Evolutionary conservation across 2,888 invertebrate genomes (phyloP), one percentile per base, ranked within the genome.

Genomic region (Catocala sponsa): DNA sequence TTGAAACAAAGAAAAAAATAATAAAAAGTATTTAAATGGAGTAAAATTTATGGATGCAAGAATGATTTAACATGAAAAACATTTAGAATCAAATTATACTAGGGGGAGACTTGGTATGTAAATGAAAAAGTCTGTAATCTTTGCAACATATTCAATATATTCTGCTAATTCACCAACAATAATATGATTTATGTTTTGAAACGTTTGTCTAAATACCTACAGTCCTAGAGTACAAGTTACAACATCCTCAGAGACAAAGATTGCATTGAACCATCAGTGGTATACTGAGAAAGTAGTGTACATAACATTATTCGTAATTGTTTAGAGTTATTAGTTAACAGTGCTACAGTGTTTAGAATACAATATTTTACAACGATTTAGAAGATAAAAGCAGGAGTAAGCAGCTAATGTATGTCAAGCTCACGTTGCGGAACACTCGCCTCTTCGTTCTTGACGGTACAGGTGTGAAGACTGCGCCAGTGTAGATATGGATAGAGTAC

Each of bases 131-230:
- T 86, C 87, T 80, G 83, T 87, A 83, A 85, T 90, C 84, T 89
- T 77, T 92, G 90, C 91, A 94, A 94, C 94, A 92, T 88, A 87
- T 82, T 90, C 87, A 90, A 91, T 94, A 93, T 94, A 94, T 94
- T 94, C 89, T 86, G 82, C 91, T 92, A 92, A 86, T 85, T 77
- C 72, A 89, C 82, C 89, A 94, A 92, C 91, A 92, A 84, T 85
- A 84, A 83, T 88, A 85, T 80, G 79, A 67, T 70, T 64, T 66
- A 71, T 77, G 54, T 68, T 70, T 77, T 81, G 68, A 77, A 74
- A 74, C 63, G 75, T 74, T 79, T 77, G 76, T 84, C 84, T 84
- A 87, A 86, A 83, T 80, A 80, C 83, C 89, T 91, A 91, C 78
- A 81, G 65, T 82, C 82, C 87, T 88, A 81, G 78, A 80, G 80